Base-by-base conservation (phyloP, 2,113 vertebrate genomes). In the Athene noctua region DNA sequence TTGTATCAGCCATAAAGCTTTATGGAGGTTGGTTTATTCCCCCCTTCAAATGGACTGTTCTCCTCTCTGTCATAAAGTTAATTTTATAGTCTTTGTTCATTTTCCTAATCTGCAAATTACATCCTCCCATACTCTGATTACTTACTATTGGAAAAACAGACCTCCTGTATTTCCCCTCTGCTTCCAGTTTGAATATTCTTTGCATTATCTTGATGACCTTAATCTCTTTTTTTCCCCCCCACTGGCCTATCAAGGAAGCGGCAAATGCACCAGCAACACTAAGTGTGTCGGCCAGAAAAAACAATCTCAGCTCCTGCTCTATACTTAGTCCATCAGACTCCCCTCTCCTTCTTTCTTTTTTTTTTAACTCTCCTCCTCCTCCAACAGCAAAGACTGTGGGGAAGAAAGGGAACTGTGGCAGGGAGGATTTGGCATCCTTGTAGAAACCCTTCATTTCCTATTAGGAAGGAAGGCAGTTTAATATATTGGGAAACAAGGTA, bases 71-170 rank as follows among this genome's bases (percentile, higher is more conserved):
- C 97, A 96, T 98, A 97, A 98, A 98, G 97, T 98, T 98, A 98
- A 98, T 98, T 98, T 98, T 98, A 98, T 97, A 94, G 96, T 92
- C 98, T 98, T 98, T 98, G 98, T 98, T 98, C 98, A 96, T 96
- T 98, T 97, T 97, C 96, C 97, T 98, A 98, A 98, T 98, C 98
- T 98, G 96, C 97, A 98, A 98, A 98, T 98, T 98, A 98, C 97
- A 98, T 98, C 97, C 98, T 98, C 96, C 97, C 96, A 91, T 96
- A 97, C 97, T 93, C 95, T 98, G 97, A 98, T 98, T 97, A 96
- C 97, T 97, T 97, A 94, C 95, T 97, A 98, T 96, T 98, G 97
- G 97, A 97, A 98, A 98, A 98, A 97, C 98, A 98, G 97, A 90
- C 88, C 92, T 92, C 93, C 97, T 94, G 2, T 95, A 94, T 94